These are phyloP conservation scores for Colossoma macropomum DNA, from an alignment of 2,113 vertebrate genomes.

Conservation along the genomic window DNA sequence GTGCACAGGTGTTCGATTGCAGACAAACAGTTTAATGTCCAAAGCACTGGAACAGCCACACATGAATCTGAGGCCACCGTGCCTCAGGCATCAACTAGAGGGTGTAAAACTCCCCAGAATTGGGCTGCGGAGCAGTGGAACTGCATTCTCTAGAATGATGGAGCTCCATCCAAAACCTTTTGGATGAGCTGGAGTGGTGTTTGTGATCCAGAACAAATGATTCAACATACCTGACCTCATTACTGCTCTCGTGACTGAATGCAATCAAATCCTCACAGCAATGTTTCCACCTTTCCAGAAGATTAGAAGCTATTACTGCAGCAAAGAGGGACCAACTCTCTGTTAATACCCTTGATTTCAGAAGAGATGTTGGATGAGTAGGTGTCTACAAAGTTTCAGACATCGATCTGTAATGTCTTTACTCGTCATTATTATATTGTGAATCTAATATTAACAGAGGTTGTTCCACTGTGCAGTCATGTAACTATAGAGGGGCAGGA, in stretches of 20 bases:
- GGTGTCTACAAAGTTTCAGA: too few relatives aligned
- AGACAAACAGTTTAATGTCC: too few relatives aligned
- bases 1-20: too few relatives aligned
- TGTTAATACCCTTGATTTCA: too few relatives aligned
- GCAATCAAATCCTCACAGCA: not conserved
- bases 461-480: not conserved
- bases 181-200: not conserved
- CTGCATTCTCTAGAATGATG: not conserved
- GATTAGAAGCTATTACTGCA: not conserved
- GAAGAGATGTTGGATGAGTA: too few relatives aligned
- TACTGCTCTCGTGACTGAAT: not conserved
- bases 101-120: not conserved
- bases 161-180: not conserved
- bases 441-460: not conserved
- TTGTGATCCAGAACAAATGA: not conserved
- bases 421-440: not conserved
- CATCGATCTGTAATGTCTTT: too few relatives aligned
- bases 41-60: too few relatives aligned
- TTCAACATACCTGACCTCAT: not conserved
- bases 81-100: too few relatives aligned
- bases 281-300: not conserved
- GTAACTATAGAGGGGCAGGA: too few relatives aligned
- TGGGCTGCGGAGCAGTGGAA: not conserved
- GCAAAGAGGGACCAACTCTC: not conserved
- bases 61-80: too few relatives aligned